Base-by-base conservation (phyloP, 2,797 vertebrate species). In the Eospalax fontanierii region DNA sequence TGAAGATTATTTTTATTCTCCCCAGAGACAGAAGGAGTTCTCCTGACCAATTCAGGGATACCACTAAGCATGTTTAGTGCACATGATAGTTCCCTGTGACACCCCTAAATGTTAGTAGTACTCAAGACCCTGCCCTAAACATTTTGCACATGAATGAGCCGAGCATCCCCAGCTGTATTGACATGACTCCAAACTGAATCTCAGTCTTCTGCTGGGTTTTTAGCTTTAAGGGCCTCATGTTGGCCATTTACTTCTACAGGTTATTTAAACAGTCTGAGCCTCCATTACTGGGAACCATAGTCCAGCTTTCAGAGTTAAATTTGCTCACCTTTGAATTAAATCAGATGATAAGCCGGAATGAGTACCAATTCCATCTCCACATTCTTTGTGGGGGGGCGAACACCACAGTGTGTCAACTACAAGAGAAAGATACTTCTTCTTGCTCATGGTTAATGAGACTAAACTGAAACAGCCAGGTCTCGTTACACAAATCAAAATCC, bases 391-490 rank as follows among this genome's bases (percentile, higher is more conserved):
- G 26, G 4, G 79, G 91, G 82, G 46, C 24, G 68, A 26, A 38
- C 35, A 59, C 75, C 90, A 15, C 46, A 81, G 12, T 85, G 82
- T 92, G 81, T 94, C 95, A 93, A 78, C 65, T 63, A 50, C 7
- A 21, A 91, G 85, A 93, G 85, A 93, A 91, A 97, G 85, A 61
- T 57, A 18, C 78, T 79, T 80, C 90, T 95, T 95, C 90, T 90
- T 89, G 76, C 90, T 95, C 76, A 40, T 21, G 74, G 84, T 73
- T 95, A 97, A 96, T 95, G 96, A 97, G 93, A 96, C 90, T 76
- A 95, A 97, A 97, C 95, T 97, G 89, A 90, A 96, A 94, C 95
- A 96, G 84, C 61, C 80, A 11, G 93, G 91, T 90, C 78, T 96
- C 84, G 68, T 96, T 95, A 97, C 81, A 74, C 85, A 96, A 95